Conservation (phyloP, 2,888 invertebrate species). For the Euplagia quadripunctaria region DNA sequence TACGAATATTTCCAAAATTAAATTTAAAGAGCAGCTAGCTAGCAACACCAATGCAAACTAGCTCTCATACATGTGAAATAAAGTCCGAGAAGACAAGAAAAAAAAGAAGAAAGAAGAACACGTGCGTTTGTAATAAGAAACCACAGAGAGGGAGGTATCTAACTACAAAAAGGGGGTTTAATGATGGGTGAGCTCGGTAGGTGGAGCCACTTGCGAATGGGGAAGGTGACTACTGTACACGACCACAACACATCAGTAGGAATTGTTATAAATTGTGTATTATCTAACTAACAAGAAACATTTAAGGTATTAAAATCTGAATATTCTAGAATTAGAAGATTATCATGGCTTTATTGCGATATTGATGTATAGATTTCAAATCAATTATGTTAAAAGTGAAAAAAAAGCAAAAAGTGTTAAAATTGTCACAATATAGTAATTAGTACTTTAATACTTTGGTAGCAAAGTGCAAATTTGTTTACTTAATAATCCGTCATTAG, state of each 20-base stretch:
- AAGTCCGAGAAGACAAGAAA: constrained; percentile 21
- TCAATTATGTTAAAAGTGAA: not conserved
- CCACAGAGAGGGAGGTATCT: constrained; percentile 41
- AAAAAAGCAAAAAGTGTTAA: not conserved
- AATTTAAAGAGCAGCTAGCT: not conserved
- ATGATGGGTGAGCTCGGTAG: constrained; percentile 50
- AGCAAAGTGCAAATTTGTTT: not conserved
- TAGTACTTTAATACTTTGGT: not conserved
- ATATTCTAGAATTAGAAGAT: not conserved
- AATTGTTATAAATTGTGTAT: constrained; percentile 47
- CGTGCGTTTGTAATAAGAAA: constrained; percentile 49
- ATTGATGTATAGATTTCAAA: not conserved
- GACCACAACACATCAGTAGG: constrained; percentile 49
- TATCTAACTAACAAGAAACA: not conserved
- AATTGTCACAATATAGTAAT: not conserved
- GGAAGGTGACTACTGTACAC: constrained; percentile 42
- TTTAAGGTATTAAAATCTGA: not conserved
- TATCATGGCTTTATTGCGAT: not conserved
- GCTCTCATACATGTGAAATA: constrained; percentile 32
- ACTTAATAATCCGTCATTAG: not conserved
- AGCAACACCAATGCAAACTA: constrained; percentile 8
- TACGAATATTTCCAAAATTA: not conserved
- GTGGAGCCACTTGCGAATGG: constrained; percentile 56
- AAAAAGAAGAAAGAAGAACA: constrained; percentile 25
- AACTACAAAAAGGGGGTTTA: constrained; percentile 41